A percentile compares a stretch with the other conserved stretches of the same genome.
Evolutionary conservation across 1,140 invertebrate genomes (phyloP).

Genomic region (fruit fly (Drosophila melanogaster)): Release_6_plus_ISO1_MT NT_033777.3:5916501-5917000

Average conservation of each 20-base stretch:
- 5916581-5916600: constrained; percentile 17
- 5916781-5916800: constrained; percentile 83
- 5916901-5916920: too few relatives aligned
- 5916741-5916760: constrained; percentile 83
- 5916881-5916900: too few relatives aligned
- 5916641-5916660: not conserved
- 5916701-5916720: constrained; percentile 65
- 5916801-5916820: constrained; percentile 49
- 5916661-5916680: constrained; percentile 43
- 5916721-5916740: constrained; percentile 55
- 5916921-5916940: not conserved
- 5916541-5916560: constrained; percentile 79
- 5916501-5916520: constrained; percentile 42
- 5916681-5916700: constrained; percentile 81
- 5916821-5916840: constrained; percentile 16
- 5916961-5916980: not conserved
- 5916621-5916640: not conserved
- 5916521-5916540: constrained; percentile 74
- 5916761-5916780: constrained; percentile 83
- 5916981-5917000: too few relatives aligned
- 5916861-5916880: not conserved
- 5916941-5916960: not conserved
- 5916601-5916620: constrained; percentile 5
- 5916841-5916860: not conserved
- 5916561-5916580: constrained; percentile 52